Conservation (phyloP, 53 echinoderm and acorn worm genomes). For the Actinopyga echinites region DNA sequence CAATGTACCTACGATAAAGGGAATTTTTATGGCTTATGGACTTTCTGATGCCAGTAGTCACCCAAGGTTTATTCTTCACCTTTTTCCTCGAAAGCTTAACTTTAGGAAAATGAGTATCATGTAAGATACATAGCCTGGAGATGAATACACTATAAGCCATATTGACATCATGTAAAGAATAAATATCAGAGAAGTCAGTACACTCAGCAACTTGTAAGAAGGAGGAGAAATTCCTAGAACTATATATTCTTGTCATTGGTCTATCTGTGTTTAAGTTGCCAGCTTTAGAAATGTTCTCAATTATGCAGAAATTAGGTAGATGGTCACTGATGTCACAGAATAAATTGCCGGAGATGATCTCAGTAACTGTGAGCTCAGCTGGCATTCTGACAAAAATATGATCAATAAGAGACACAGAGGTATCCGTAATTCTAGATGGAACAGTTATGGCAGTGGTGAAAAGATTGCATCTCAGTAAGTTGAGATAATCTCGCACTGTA, state of each 20-base stretch:
- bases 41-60: neutral
- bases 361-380: neutral
- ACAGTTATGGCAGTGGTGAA: neutral
- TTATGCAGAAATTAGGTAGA: neutral
- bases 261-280: neutral
- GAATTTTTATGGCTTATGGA: neutral
- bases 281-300: neutral
- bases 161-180: neutral
- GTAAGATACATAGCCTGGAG: neutral
- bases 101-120: neutral
- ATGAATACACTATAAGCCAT: neutral
- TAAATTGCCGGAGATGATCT: too few relatives aligned
- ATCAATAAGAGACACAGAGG: neutral
- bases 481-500: neutral
- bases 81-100: neutral
- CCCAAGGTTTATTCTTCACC: neutral
- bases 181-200: neutral
- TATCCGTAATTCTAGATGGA: slow-evolving; percentile 7
- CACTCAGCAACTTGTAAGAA: neutral
- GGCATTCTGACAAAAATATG: slow-evolving; percentile 9
- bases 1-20: neutral
- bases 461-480: neutral
- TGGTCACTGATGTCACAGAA: neutral
- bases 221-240: neutral
- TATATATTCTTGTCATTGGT: neutral